Evolutionary conservation across 2,113 vertebrate species (phyloP), one percentile per base, ranked within the genome.

Genomic region (Catharus bicknelli): DNA sequence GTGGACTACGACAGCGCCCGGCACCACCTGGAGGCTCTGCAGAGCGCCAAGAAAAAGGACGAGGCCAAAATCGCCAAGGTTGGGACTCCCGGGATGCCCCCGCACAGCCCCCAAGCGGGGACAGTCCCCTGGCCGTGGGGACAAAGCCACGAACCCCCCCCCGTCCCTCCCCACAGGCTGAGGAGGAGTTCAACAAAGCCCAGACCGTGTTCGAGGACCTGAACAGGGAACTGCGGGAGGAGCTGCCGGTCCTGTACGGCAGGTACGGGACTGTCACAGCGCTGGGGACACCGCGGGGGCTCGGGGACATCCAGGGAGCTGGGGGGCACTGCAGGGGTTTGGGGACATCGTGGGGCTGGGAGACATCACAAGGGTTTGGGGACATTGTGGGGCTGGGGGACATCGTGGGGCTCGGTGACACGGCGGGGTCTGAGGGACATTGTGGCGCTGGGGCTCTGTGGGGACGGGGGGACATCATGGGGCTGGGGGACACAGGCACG

Each of bases 1-100:
- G 98, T 99, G 29, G 99, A 99, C 87, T 99, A 99, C 9, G 99
- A 99, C 97, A 98, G 98, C 8, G 97, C 98, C 69, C 98, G 98
- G 58, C 99, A 99, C 79, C 98, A 99, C 67, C 97, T 99, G 95
- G 98, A 99, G 88, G 97, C 98, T 1, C 96, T 99, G 80, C 98
- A 99, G 93, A 97, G 95, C 19, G 97, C 98, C 30, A 99, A 99
- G 97, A 99, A 99, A 95, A 99, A 96, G 91, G 99, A 99, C 9
- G 99, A 99, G 36, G 83, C 97, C 40, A 99, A 99, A 96, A 98
- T 98, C 30, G 93, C 88, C 70, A 99, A 99, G 98, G 99, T 99
- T 26, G 78, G 79, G 43, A 34, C 16, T 8, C 21, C 1, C 1
- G 5, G 25, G 47, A n/a, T 10, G 15, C 34, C 50, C 40, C 5